These are phyloP conservation scores for Eristalis arbustorum DNA, from an alignment of 2,888 invertebrate species.

Conservation along the genomic window DNA sequence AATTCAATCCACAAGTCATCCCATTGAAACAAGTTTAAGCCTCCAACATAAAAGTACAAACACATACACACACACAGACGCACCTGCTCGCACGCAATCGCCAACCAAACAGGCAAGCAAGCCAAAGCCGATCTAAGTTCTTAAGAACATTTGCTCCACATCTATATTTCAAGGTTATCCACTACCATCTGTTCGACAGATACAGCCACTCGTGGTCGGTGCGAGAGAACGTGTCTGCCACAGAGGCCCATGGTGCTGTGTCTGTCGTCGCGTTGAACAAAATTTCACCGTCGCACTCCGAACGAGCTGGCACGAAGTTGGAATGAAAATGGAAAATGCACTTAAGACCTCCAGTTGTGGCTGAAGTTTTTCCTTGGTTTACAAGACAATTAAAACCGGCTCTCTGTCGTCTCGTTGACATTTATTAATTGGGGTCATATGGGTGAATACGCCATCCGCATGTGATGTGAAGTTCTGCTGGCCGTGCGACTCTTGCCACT, in stretches of 20 bases:
- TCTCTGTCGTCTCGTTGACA: slow-evolving; percentile 7
- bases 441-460: slow-evolving; percentile 4
- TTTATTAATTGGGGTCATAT: slow-evolving; percentile 37
- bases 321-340: slow-evolving; percentile 12
- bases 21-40: slow-evolving; percentile 26
- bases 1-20: slow-evolving; percentile 1
- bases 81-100: slow-evolving; percentile 33
- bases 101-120: background rate
- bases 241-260: background rate
- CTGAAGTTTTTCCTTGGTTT: background rate
- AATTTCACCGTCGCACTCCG: background rate
- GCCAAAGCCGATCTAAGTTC: slow-evolving; percentile 13
- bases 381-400: slow-evolving; percentile 33
- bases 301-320: background rate
- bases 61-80: background rate
- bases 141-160: slow-evolving; percentile 40
- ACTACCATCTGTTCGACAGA: slow-evolving; percentile 42
- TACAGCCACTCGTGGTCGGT: background rate
- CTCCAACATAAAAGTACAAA: background rate
- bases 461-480: background rate
- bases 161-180: slow-evolving; percentile 46
- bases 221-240: background rate
- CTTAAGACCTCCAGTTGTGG: background rate
- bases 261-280: background rate
- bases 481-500: background rate